Base-by-base conservation (phyloP, 2,888 invertebrate genomes). In the Xiphydria camelus region DNA sequence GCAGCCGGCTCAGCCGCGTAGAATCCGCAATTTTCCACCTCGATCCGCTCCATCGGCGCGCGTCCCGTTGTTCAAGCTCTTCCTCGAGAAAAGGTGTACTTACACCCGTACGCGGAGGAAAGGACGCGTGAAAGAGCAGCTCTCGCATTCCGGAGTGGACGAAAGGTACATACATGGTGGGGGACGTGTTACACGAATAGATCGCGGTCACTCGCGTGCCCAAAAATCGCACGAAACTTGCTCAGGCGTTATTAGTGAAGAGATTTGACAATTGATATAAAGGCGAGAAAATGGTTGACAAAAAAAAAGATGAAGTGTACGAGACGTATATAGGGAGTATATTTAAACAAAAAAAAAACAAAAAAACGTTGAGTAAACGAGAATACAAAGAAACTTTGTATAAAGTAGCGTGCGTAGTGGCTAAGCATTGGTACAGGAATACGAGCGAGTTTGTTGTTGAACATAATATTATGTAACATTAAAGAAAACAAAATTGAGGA, bases 371-470 rank as follows among this genome's bases (percentile, higher is more conserved):
- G 17, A 17, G 14, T 25, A 23, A n/a, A n/a, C n/a, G n/a, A n/a
- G 17, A 25, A 25, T 14, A 47, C 44, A 21, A 23, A 20, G 41
- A 47, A 48, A 46, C 45, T 57, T 59, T 65, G 64, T 61, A 64
- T 59, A 61, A 63, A 64, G 51, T 69, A 63, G 61, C 53, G 56
- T 55, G 64, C 60, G 57, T 64, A 61, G 61, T 54, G 46, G 52
- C 55, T 49, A 52, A 47, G 39, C 44, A 51, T 52, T 48, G 54
- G 44, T 52, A 53, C 48, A 35, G 45, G 36, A 47, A 47, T 55
- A 58, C 57, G 61, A 61, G 61, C 57, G 60, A 64, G 59, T 68
- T 69, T 71, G 62, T 73, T 71, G 71, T 74, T 72, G 64, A 72
- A 63, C 60, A 62, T 57, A 59, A 62, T 66, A 67, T 68, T 64